Base-by-base conservation (phyloP, 2,113 vertebrate genomes). In the Aramus guarauna region DNA sequence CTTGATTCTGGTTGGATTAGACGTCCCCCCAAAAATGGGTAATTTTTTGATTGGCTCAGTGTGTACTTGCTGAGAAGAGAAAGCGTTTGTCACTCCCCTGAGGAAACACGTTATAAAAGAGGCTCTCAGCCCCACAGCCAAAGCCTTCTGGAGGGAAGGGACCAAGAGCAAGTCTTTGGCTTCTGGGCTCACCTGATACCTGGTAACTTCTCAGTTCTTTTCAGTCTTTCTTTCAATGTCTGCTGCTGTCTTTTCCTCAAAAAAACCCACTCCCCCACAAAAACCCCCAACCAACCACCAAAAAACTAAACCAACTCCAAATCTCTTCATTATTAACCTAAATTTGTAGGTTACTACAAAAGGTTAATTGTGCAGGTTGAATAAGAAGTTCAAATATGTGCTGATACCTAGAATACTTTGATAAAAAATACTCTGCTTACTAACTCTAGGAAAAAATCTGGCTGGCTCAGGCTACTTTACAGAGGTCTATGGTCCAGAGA, bases 191-290 rank as follows among this genome's bases (percentile, higher is more conserved):
- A 56, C 2, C 68, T 56, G 6, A 12, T 52, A 87, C 52, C 68
- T 15, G 96, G 96, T 97, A 97, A 97, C 3, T 15, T 72, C 80
- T 77, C 55, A 1, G 2, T 34, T 77, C 16, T 94, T 92, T 86
- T 53, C 22, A 59, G 9, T 73, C 48, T 91, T 76, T 80, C 45
- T 80, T 94, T 92, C 56, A 34, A 27, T 21, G 17, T 11, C 34
- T 72, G 23, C 13, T 75, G 24, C 24, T 80, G 10, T 37, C 23
- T 81, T 82, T 71, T 58, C 20, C 22, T 66, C 11, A 59, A 39
- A 48, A 78, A 29, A 63, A 26, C 10, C 39, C 9, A 39, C 39
- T 10, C 43, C 43, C 43, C 43, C 43, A 13, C 43, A 39, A 77
- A 60, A 11, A 16, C 9, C 24, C 6, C 15, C 11, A 56, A 6